phyloP scores from a whole-genome alignment of 2,888 invertebrate species.

The Aphidius colemani region DNA sequence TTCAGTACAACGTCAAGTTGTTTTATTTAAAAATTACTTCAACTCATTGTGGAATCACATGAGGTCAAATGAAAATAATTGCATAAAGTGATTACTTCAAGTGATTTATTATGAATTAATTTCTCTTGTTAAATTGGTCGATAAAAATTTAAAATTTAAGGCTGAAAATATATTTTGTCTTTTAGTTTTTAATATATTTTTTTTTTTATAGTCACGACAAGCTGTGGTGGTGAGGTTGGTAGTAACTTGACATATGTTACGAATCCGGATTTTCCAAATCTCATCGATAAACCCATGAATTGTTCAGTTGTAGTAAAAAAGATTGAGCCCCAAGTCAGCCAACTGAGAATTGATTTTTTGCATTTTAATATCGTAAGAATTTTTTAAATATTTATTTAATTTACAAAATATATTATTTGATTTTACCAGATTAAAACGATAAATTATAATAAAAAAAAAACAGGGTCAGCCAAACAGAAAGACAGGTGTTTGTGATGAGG shows the following conservation, averaged over 20 bases:
- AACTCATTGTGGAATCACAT: no score
- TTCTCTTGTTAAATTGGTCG: no score
- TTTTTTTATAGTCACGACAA: conserved; percentile 68
- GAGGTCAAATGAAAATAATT: no score
- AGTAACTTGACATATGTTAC: conserved; percentile 84
- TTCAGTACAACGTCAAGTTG: no score
- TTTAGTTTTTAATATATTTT: no score
- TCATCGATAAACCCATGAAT: conserved; percentile 70
- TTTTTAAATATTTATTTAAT: conserved; percentile 21
- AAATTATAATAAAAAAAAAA: neutral
- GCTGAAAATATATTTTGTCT: no score
- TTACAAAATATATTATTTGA: neutral
- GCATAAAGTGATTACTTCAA: no score
- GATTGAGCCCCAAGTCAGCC: conserved; percentile 78
- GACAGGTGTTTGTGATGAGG: conserved; percentile 80
- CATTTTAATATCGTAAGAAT: conserved; percentile 78
- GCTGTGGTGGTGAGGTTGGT: conserved; percentile 72
- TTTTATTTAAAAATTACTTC: no score
- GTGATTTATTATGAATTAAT: no score
- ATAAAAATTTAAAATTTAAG: no score
- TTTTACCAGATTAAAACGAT: neutral
- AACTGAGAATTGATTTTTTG: conserved; percentile 80
- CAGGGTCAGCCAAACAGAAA: conserved; percentile 82
- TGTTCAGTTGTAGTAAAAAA: conserved; percentile 77
- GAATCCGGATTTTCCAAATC: conserved; percentile 81